Percentiles rank a stretch among this genome's conserved stretches.
These are phyloP conservation scores for Chrysotoxum bicinctum DNA, from an alignment of 2,888 invertebrate species.

Conservation along the genomic window DNA sequence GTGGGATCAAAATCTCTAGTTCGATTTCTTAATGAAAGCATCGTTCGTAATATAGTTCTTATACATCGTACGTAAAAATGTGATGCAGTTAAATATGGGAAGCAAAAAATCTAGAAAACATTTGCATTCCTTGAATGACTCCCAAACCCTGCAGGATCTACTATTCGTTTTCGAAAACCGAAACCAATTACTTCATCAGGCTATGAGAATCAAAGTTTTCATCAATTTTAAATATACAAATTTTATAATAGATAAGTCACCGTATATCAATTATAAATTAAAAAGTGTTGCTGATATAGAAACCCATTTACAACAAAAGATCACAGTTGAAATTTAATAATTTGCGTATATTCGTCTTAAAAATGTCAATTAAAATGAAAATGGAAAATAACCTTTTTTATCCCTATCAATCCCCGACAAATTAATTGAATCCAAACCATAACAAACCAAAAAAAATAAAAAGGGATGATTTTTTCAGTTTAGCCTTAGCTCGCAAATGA, in stretches of 20 bases:
- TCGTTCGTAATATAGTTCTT: too few relatives aligned
- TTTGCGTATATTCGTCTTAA: too few relatives aligned
- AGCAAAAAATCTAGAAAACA: too few relatives aligned
- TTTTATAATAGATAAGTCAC: background rate
- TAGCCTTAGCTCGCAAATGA: slow-evolving; percentile 6
- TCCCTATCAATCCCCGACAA: background rate
- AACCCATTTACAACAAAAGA: background rate
- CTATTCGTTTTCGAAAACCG: background rate
- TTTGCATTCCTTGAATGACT: too few relatives aligned
- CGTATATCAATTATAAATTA: background rate
- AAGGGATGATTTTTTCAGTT: slow-evolving; percentile 5
- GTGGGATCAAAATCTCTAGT: too few relatives aligned
- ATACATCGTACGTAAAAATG: too few relatives aligned
- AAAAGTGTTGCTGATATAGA: background rate
- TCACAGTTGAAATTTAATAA: background rate
- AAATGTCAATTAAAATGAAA: slow-evolving; percentile 13
- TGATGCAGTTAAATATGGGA: too few relatives aligned
- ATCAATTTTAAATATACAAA: background rate
- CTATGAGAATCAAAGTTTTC: background rate
- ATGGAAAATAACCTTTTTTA: background rate
- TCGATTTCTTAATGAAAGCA: too few relatives aligned
- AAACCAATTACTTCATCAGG: background rate
- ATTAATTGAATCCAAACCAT: slow-evolving; percentile 2
- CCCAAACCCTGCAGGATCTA: too few relatives aligned
- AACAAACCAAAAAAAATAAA: background rate